A percentile compares a stretch with the other conserved stretches of the same genome.
These are phyloP conservation scores for Corbicula japonica DNA, from an alignment of 2,888 invertebrate species.

Conservation along the genomic window DNA sequence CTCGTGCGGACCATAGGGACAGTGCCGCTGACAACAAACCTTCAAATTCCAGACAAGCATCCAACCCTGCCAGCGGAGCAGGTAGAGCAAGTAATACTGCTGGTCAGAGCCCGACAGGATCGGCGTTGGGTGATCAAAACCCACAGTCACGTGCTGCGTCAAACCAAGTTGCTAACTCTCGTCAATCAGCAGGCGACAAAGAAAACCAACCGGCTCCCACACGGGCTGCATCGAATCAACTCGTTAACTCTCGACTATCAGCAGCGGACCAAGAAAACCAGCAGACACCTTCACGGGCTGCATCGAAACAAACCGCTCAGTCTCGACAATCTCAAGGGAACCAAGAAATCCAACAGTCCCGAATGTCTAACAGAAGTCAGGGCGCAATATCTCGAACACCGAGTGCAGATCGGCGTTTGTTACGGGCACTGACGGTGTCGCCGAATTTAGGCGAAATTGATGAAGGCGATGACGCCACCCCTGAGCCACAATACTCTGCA, in stretches of 20 bases:
- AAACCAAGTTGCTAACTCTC: neutral
- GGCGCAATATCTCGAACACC: constrained; percentile 58
- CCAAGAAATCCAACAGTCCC: constrained; percentile 2
- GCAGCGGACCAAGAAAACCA: neutral
- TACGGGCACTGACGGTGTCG: constrained; percentile 45
- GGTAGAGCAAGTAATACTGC: too few species aligned
- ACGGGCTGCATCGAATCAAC: neutral
- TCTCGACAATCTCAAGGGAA: neutral
- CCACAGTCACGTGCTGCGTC: neutral
- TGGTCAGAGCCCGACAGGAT: too few species aligned
- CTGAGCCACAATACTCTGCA: constrained; percentile 8
- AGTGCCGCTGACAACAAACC: too few species aligned
- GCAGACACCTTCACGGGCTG: neutral
- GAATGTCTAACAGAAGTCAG: constrained; percentile 40
- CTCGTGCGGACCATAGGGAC: too few species aligned
- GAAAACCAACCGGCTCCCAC: neutral
- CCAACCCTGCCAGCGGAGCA: too few species aligned
- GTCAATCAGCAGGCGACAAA: neutral
- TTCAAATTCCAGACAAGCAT: too few species aligned
- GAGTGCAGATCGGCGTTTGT: constrained; percentile 49
- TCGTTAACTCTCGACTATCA: neutral
- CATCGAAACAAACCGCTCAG: neutral
- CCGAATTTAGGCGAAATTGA: constrained; percentile 34
- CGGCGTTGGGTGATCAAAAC: too few species aligned
- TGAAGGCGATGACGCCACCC: constrained; percentile 23